Percentiles rank a stretch among this genome's conserved stretches.
Conservation (phyloP, 2,113 vertebrate species). For the Hypocryptadius cinnamomeus region DNA sequence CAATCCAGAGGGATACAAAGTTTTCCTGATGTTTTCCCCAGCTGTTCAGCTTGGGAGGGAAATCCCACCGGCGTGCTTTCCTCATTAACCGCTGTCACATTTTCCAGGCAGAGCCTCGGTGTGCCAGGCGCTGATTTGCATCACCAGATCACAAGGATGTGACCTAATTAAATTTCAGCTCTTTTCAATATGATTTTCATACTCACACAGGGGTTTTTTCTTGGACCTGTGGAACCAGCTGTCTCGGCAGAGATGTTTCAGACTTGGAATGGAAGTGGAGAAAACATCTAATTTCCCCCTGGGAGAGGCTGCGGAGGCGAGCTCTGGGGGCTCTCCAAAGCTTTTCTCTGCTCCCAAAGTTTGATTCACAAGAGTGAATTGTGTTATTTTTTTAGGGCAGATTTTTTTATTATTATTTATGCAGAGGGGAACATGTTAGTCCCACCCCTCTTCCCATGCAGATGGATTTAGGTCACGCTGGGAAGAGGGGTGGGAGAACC, state of each 20-base stretch:
- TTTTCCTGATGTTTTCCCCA: not conserved
- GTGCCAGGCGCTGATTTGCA: not conserved
- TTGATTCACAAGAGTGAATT: not conserved
- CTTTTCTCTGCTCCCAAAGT: not conserved
- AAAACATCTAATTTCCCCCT: not conserved
- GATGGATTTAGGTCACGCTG: not conserved
- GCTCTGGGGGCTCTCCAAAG: not conserved
- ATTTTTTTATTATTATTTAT: not conserved
- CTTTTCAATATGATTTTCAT: conserved; percentile 45
- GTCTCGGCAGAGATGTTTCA: not conserved
- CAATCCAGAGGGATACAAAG: not conserved
- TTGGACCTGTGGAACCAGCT: not conserved
- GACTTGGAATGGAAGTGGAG: not conserved
- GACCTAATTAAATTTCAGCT: conserved; percentile 45
- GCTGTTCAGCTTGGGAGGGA: not conserved
- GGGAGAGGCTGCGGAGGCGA: not conserved
- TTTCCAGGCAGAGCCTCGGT: not conserved
- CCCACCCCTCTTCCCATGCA: not conserved
- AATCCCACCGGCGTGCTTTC: not conserved
- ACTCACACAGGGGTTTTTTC: not conserved
- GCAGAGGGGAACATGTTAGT: not conserved
- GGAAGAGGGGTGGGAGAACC: not conserved
- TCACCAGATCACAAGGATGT: conserved; percentile 14
- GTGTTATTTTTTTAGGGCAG: not conserved
- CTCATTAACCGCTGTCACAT: not conserved